Percentiles rank a stretch among this genome's conserved stretches.
phyloP scores from a whole-genome alignment of 2,113 vertebrate species.

The Upupa epops region DNA sequence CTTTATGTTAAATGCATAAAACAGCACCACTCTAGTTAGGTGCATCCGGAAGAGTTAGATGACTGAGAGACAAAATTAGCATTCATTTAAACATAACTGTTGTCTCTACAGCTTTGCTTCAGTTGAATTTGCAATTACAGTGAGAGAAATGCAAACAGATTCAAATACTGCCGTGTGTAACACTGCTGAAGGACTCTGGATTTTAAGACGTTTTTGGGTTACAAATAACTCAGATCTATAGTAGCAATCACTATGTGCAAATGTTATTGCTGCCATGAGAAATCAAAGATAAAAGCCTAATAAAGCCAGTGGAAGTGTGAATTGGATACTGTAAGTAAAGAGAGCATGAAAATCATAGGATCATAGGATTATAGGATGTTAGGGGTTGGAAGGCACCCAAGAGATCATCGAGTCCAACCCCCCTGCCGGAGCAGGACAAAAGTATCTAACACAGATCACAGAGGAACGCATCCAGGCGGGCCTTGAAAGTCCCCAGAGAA shows the following conservation, averaged over 20 bases:
- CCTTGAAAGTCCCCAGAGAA: too few relatives aligned
- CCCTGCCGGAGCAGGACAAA: too few relatives aligned
- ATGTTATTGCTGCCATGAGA: neutral
- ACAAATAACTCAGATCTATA: neutral
- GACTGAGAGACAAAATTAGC: neutral
- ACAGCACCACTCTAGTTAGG: neutral
- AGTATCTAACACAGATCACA: too few relatives aligned
- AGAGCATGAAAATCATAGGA: fast-evolving
- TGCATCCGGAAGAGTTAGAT: neutral
- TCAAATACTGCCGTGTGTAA: neutral
- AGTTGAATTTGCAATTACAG: neutral
- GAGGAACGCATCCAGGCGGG: too few relatives aligned
- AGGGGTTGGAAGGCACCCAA: too few relatives aligned
- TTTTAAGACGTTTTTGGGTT: neutral
- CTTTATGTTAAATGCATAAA: neutral
- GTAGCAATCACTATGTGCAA: neutral
- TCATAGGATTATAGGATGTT: too few relatives aligned
- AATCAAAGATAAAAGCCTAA: neutral
- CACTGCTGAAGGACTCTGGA: neutral
- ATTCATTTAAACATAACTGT: neutral
- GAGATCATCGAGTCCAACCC: too few relatives aligned
- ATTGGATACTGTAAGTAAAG: neutral
- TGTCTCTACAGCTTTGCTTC: neutral
- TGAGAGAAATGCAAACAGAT: neutral
- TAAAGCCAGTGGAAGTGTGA: neutral